Base-by-base conservation (phyloP, 2,113 vertebrate genomes). In the Donacobius atricapilla region DNA sequence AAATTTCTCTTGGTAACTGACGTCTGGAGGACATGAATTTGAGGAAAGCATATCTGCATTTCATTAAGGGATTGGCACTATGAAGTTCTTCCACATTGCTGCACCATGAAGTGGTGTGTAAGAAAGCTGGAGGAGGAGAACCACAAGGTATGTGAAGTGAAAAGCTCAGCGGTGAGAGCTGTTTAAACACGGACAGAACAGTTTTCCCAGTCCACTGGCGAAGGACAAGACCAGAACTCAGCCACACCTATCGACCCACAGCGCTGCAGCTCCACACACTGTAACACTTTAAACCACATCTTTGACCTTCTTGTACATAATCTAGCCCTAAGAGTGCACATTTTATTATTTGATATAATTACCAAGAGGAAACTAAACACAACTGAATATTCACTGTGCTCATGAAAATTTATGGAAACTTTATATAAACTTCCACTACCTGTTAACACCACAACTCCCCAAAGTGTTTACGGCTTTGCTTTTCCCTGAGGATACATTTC, bases 21-120 rank as follows among this genome's bases (percentile, higher is more conserved):
- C 39, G 64, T 19, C 0, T 68, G 11, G 14, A 90, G 56, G 83
- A 85, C 6, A 25, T 20, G 10, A 33, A 33, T 68, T 51, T 15
- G 7, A 85, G 15, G 28, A 71, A 73, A 17, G 6, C 10, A 0
- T 11, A 54, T 12, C 48, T 76, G 33, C 17, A 64, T 76, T 82
- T 72, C 51, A 47, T 64, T 82, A 79, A 79, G 24, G 14, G 45
- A 40, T 33, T 27, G 27, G 15, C 33, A 54, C 3, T 11, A 44
- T 0, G 2, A 78, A 33, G 2, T 13, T 44, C 35, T 57, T 57
- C 40, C 19, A 37, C 11, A 35, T 4, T 0, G 2, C 33, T 71
- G 39, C 35, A 63, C 6, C 27, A 20, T 30, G 6, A 88, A 75
- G 33, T 13, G 7, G 24, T 39, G 42, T 0, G 4, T 4, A 57